phyloP scores from a whole-genome alignment of 1,140 invertebrate genomes.

The Drosophila oshimai region DNA sequence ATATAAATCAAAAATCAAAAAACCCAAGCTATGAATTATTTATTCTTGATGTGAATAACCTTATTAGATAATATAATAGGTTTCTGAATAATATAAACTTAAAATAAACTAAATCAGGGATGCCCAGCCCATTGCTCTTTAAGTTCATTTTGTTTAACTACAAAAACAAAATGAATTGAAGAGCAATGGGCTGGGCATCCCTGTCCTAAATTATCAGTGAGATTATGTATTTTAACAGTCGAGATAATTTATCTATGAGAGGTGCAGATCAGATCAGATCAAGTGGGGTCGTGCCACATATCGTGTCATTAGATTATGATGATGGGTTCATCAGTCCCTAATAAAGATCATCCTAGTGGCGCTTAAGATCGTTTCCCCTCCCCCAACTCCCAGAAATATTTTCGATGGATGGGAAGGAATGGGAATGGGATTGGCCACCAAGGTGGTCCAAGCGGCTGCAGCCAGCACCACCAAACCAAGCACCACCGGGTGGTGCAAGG shows the following conservation, averaged over 20 bases:
- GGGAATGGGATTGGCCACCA: constrained; percentile 32
- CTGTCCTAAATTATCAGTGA: not conserved
- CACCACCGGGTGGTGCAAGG: constrained; percentile 68
- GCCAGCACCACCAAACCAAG: constrained; percentile 33
- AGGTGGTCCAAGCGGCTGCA: constrained; percentile 65
- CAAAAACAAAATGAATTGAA: no score
- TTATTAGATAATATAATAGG: no score
- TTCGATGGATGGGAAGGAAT: not conserved
- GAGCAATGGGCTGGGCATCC: no score
- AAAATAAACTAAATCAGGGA: no score
- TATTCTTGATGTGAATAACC: no score
- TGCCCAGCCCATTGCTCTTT: no score
- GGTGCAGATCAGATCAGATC: constrained; percentile 1
- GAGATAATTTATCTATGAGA: constrained; percentile 11
- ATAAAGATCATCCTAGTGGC: constrained; percentile 2
- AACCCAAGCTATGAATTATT: no score
- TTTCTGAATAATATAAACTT: no score
- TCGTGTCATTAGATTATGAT: not conserved
- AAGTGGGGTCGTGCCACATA: not conserved
- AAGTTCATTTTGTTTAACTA: no score
- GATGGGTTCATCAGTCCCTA: constrained; percentile 1
- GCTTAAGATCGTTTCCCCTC: not conserved
- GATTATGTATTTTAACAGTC: not conserved
- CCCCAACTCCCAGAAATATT: not conserved
- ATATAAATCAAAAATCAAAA: no score